Base-by-base conservation (phyloP, 2,888 invertebrate species). In the Aspidiotus destructor region DNA sequence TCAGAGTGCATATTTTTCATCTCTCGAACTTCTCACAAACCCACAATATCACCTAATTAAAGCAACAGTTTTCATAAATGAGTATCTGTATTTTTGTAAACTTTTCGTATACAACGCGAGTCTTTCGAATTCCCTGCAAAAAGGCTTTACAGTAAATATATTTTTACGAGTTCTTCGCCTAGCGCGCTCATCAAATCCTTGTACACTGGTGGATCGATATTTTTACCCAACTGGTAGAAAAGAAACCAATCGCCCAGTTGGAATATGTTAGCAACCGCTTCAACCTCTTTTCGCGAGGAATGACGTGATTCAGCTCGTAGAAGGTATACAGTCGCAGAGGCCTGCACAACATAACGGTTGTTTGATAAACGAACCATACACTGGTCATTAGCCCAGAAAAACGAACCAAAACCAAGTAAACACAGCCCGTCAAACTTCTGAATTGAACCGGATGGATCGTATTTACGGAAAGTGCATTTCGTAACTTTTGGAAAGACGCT, bases 211-310 rank as follows among this genome's bases (percentile, higher is more conserved):
- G 92, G 91, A 78, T 93, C 92, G 77, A 93, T 92, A 79, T 93
- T 93, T 80, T 92, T 92, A 70, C 92, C 90, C 73, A 94, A 83
- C 77, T 92, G 90, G 79, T 91, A 91, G 42, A 94, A 83, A 73
- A 93, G 85, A 79, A 92, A 92, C 92, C 93, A 93, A 78, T 93
- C 93, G 7, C 91, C 92, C 74, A 92, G 89, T 76, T 90, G 87
- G 77, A 90, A 86, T 75, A 85, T 85, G 73, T 85, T 83, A n/a
- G 88, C 84, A 73, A 93, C 88, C 28, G 81, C 79, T 75, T 90
- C 87, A 71, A 92, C 86, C 75, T 92, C 86, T 86, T 0, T 85
- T 83, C 73, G 85, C 1, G 85, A 83, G 16, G 89, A 86, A 73
- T 88, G 82, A 72, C 88, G 86, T 75, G 90, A 90, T 75, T 89